Percentiles rank a stretch among this genome's conserved stretches.
Conservation (phyloP, 2,888 invertebrate genomes). For the Cephus pulcher region DNA sequence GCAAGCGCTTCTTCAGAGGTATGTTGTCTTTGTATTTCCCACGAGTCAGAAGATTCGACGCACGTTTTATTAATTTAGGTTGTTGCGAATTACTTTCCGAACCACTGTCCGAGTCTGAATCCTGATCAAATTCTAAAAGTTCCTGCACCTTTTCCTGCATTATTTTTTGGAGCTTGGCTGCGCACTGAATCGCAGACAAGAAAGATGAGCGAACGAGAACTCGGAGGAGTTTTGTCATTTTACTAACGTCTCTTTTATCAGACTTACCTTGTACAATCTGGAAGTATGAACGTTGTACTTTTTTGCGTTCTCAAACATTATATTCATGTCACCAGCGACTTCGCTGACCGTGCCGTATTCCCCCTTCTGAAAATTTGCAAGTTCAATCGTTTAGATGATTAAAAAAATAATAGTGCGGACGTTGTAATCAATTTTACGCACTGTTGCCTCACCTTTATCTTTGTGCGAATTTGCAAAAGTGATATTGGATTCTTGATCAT, state of each 20-base stretch:
- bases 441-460: slow-evolving; percentile 71
- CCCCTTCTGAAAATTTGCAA: slow-evolving; percentile 69
- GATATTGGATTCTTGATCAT: slow-evolving; percentile 97
- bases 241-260: not conserved
- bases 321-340: slow-evolving; percentile 92
- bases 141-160: slow-evolving; percentile 87
- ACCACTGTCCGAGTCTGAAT: slow-evolving; percentile 62
- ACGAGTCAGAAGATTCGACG: slow-evolving; percentile 63
- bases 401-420: not conserved
- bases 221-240: not conserved
- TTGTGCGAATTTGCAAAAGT: slow-evolving; percentile 88
- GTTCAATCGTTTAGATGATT: not conserved
- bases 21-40: slow-evolving; percentile 70
- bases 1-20: slow-evolving; percentile 83
- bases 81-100: slow-evolving; percentile 58
- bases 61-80: slow-evolving; percentile 61
- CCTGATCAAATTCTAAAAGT: slow-evolving; percentile 72
- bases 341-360: slow-evolving; percentile 88
- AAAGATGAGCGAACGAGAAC: slow-evolving; percentile 5
- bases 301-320: slow-evolving; percentile 97
- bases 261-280: slow-evolving; percentile 80
- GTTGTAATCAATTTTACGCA: not conserved
- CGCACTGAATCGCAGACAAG: slow-evolving; percentile 71
- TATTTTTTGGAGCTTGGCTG: slow-evolving; percentile 84
- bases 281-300: slow-evolving; percentile 87